Evolutionary conservation across 2,888 invertebrate species (phyloP), one percentile per base, ranked within the genome.

Genomic region (Parapristionchus giblindavisi): DNA sequence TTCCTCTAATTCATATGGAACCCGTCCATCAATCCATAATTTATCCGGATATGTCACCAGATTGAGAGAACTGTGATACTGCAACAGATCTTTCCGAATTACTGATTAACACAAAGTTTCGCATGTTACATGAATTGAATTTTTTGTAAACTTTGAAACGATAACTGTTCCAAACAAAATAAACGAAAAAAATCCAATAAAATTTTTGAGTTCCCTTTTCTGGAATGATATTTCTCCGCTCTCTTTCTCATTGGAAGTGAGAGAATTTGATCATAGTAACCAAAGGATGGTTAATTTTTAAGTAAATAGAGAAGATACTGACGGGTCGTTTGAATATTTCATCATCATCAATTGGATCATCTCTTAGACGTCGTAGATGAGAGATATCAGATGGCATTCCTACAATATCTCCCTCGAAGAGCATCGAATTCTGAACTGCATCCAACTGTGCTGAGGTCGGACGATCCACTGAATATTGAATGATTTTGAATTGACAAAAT

Each of bases 381-480:
- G 77, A 32, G 36, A 52, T 29, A 8, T 68, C 80, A 8, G 77
- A 40, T 3, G 86, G 84, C 24, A 87, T 81, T 34, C 79, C 90
- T 89, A 48, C 88, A 71, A 92, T 92, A 84, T 92, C 92, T 61
- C 92, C 92, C 85, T 92, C 91, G 83, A 91, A 91, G 27, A 87
- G 82, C 54, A 83, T 77, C 34, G 79, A 78, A 63, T 87, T 87
- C 78, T 87, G 85, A 76, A 87, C 83, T 8, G 85, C 79, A 73
- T 87, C 87, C 66, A 87, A 73, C 51, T 85, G 83, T 3, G 78
- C 81, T 6, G 79, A 76, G 1, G 84, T 84, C 43, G 87, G 87
- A 66, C 79, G 83, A 56, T 70, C 65, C 6, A 83, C 84, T 83
- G 66, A 58, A 81, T 34, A 5, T n/a, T n/a, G n/a, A n/a, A n/a